A percentile compares a stretch with the other conserved stretches of the same genome.
Evolutionary conservation across 2,888 invertebrate genomes (phyloP).

Genomic region (Allygus modestus): DNA sequence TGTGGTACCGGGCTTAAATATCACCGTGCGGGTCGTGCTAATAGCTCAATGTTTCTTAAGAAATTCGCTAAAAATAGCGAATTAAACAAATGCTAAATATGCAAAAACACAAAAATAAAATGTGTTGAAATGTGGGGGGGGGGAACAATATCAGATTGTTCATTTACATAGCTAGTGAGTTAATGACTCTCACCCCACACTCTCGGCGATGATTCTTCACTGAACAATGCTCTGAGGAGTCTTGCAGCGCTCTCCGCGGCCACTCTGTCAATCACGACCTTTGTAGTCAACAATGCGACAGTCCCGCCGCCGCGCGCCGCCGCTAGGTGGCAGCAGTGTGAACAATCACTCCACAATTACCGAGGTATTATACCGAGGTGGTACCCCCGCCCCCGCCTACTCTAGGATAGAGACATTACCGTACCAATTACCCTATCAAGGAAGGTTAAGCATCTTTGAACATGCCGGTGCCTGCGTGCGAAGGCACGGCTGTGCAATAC

Average conservation of each 20-base stretch:
- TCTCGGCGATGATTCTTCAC: neutral
- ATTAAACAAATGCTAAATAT: too few species aligned
- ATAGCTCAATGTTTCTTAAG: too few species aligned
- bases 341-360: neutral
- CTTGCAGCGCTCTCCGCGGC: neutral
- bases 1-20: too few species aligned
- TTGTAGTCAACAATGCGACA: neutral
- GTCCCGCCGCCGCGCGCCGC: neutral
- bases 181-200: too few species aligned
- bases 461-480: neutral
- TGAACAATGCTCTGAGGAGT: neutral
- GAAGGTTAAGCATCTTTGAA: conserved; percentile 1
- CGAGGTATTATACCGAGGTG: neutral
- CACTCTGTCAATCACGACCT: neutral
- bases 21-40: too few species aligned
- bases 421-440: neutral
- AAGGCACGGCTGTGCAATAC: too few species aligned
- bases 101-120: too few species aligned
- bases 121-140: too few species aligned
- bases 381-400: neutral
- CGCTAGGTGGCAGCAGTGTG: neutral
- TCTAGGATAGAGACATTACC: neutral
- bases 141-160: too few species aligned
- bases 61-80: too few species aligned
- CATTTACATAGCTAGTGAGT: too few species aligned